These are phyloP conservation scores for Cataglyphis albicans DNA, from an alignment of 2,888 invertebrate species.

Conservation along the genomic window DNA sequence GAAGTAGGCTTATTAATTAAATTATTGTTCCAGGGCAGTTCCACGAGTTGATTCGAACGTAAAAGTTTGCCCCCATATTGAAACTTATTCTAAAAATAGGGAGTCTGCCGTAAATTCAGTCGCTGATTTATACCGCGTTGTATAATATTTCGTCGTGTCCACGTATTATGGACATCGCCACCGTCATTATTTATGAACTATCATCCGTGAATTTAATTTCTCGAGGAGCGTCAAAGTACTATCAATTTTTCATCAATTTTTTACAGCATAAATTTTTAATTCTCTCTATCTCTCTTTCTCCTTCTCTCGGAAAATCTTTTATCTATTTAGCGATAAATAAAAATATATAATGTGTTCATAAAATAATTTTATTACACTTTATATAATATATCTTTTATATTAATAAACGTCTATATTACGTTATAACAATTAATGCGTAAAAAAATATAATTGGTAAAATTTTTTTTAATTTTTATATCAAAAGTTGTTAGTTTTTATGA, in stretches of 20 bases:
- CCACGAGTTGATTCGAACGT: conserved; percentile 8
- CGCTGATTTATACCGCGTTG: conserved; percentile 29
- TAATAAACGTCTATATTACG: not conserved
- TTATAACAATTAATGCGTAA: not conserved
- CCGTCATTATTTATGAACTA: conserved; percentile 16
- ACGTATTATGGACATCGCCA: not conserved
- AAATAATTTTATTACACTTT: conserved; percentile 2
- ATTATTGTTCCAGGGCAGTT: conserved; percentile 33
- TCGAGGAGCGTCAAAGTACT: not conserved
- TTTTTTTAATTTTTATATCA: not conserved
- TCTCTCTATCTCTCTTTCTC: not conserved
- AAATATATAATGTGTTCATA: not conserved
- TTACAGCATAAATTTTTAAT: not conserved
- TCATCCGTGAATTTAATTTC: not conserved
- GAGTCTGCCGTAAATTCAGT: conserved; percentile 14
- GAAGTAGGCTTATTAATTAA: conserved; percentile 54
- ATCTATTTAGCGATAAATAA: not conserved
- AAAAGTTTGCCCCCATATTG: conserved; percentile 13
- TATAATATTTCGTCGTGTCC: conserved; percentile 27
- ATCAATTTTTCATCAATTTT: conserved; percentile 4
- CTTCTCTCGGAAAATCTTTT: not conserved
- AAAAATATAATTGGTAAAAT: not conserved
- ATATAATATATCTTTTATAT: not conserved
- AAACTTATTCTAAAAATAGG: conserved; percentile 38
- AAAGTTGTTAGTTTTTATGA: not conserved